Conservation (phyloP, 1,140 invertebrate genomes). For the Hycleus cichorii region DNA sequence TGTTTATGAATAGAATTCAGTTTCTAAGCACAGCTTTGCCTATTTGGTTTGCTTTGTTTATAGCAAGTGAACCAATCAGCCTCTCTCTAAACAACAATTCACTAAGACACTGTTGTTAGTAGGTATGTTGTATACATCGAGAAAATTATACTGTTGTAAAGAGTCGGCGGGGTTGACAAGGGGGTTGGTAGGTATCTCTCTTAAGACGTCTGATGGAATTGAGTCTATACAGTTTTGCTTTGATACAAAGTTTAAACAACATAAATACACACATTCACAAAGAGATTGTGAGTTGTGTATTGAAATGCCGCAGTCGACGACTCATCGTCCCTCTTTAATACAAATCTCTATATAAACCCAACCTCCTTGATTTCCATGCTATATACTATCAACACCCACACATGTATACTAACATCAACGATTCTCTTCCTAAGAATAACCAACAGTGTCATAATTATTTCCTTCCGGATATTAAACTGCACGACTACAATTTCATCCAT, state of each 20-base stretch:
- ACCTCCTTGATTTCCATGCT: too few species aligned
- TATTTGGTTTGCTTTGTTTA: conserved; percentile 18
- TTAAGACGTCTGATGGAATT: conserved; percentile 27
- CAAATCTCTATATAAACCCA: too few species aligned
- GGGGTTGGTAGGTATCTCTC: not conserved
- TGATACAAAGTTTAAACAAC: conserved; percentile 27
- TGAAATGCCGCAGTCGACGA: conserved; percentile 15
- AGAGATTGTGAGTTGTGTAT: conserved; percentile 23
- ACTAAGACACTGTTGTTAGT: conserved; percentile 13
- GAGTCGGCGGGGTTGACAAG: too few species aligned
- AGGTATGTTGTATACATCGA: too few species aligned
- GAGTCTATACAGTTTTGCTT: conserved; percentile 17
- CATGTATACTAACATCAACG: too few species aligned
- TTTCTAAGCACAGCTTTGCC: too few species aligned
- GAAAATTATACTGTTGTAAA: too few species aligned
- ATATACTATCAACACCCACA: too few species aligned
- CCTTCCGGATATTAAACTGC: conserved; percentile 10
- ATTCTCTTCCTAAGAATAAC: too few species aligned
- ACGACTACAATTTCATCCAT: too few species aligned
- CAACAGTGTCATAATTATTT: conserved; percentile 7
- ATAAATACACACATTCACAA: conserved; percentile 25
- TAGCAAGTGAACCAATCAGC: conserved; percentile 31
- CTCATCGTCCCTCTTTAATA: not conserved
- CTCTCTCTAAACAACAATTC: conserved; percentile 24
- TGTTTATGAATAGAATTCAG: too few species aligned